Base-by-base conservation (phyloP, 2,797 vertebrate species). In the Tragelaphus oryx region DNA sequence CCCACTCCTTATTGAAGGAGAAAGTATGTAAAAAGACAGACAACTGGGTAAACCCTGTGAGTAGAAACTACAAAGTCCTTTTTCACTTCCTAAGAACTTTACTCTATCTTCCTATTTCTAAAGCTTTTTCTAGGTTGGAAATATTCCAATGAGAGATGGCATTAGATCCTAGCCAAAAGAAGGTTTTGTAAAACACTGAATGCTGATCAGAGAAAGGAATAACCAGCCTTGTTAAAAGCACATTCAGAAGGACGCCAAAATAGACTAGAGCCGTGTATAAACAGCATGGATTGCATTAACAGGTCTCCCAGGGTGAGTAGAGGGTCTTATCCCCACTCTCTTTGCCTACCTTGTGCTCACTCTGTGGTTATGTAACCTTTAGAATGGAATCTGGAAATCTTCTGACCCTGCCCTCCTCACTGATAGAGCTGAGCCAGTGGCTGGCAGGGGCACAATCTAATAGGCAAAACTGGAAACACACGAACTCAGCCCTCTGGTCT, bases 391-490 rank as follows among this genome's bases (percentile, higher is more conserved):
- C 7, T 95, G 89, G 96, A 95, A 96, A 95, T 50, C 91, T 83
- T 95, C 80, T 83, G 87, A 91, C 74, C 76, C 94, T 87, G 87
- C 83, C 46, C 93, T 8, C 24, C 59, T 80, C 85, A 50, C 30
- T 90, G 59, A 92, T 83, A 87, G 94, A 96, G 95, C 97, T 83
- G 95, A 96, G 95, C 94, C 78, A 98, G 98, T 88, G 95, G 97
- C 95, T 91, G 93, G 97, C 96, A 98, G 83, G 97, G 97, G 97
- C 96, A 93, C 87, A 93, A 92, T 97, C 98, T 97, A 98, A 87
- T 0, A 95, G 95, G 94, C 87, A 54, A 68, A 95, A 97, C 97
- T 98, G 96, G 97, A 98, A 98, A 97, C 82, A 94, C 55, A 87
- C 79, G 12, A 13, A 94, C 96, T 97, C 94, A 95, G 89, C 60